Percentiles rank a stretch among this genome's conserved stretches.
Conservation (phyloP, 2,797 vertebrate genomes). For the Coregonus suidteri region DNA sequence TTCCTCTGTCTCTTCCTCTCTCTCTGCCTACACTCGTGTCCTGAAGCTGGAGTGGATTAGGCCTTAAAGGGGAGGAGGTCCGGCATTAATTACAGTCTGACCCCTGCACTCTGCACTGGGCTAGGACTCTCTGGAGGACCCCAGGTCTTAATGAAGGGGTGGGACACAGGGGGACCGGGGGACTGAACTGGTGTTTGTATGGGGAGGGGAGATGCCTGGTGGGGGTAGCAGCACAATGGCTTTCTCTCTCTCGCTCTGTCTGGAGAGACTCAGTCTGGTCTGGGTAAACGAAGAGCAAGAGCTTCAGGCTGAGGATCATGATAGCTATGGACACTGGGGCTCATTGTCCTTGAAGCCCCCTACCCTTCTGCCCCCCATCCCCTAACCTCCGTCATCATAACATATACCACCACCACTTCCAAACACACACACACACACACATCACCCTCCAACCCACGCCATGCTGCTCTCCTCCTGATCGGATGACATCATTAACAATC, state of each 20-base stretch:
- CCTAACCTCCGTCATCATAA: slow-evolving; percentile 41
- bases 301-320: slow-evolving; percentile 58
- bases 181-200: no score
- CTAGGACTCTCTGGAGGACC: slow-evolving; percentile 14
- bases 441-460: slow-evolving; percentile 1
- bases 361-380: slow-evolving; percentile 50
- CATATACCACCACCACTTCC: slow-evolving; percentile 45
- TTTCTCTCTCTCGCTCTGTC: slow-evolving; percentile 7
- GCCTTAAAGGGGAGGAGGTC: slow-evolving; percentile 40
- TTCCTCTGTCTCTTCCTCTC: no score
- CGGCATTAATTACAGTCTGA: slow-evolving; percentile 65
- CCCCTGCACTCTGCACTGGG: slow-evolving; percentile 50
- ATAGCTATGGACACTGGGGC: slow-evolving; percentile 68
- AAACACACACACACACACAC: slow-evolving; percentile 34
- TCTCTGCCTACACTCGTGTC: slow-evolving; percentile 29
- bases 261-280: background rate
- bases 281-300: background rate
- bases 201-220: slow-evolving; percentile 13
- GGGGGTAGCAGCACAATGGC: slow-evolving; percentile 46
- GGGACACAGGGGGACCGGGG: background rate
- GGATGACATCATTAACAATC: slow-evolving; percentile 83
- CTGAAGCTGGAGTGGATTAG: slow-evolving; percentile 55
- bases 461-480: slow-evolving; percentile 68
- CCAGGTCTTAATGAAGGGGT: slow-evolving; percentile 23
- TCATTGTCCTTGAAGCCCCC: slow-evolving; percentile 62